These are phyloP conservation scores for Patella pellucida DNA, from an alignment of 2,888 invertebrate species.

Conservation along the genomic window DNA sequence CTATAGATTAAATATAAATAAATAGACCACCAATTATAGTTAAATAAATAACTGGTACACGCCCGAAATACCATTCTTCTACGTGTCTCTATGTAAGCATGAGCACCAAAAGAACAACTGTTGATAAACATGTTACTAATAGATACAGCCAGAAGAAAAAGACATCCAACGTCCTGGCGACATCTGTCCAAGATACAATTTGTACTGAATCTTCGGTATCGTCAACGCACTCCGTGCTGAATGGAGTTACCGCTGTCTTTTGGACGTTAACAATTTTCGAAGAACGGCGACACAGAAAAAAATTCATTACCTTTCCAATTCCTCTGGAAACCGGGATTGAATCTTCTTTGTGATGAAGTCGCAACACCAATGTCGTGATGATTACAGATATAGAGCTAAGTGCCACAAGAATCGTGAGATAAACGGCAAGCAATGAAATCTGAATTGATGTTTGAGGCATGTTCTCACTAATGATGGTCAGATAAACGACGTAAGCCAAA, in stretches of 20 bases:
- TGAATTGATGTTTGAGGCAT: conserved; percentile 5
- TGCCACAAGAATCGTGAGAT: background rate
- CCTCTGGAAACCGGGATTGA: background rate
- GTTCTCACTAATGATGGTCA: background rate
- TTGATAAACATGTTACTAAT: background rate
- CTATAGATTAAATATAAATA: background rate
- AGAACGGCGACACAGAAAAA: background rate
- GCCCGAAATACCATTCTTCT: background rate
- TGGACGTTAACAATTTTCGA: background rate
- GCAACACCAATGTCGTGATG: background rate
- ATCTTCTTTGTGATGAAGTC: background rate
- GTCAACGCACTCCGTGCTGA: background rate
- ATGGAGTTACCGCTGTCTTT: background rate
- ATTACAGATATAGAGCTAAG: background rate
- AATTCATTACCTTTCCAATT: background rate
- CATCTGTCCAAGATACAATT: background rate
- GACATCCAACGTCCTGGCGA: background rate
- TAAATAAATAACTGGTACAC: background rate
- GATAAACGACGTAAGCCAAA: background rate
- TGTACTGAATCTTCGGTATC: background rate
- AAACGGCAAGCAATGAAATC: background rate
- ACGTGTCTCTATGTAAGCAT: background rate
- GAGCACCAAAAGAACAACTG: background rate
- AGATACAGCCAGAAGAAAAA: background rate
- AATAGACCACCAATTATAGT: background rate